These are phyloP conservation scores for Orthosia gothica DNA, from an alignment of 2,888 invertebrate species.

Conservation along the genomic window DNA sequence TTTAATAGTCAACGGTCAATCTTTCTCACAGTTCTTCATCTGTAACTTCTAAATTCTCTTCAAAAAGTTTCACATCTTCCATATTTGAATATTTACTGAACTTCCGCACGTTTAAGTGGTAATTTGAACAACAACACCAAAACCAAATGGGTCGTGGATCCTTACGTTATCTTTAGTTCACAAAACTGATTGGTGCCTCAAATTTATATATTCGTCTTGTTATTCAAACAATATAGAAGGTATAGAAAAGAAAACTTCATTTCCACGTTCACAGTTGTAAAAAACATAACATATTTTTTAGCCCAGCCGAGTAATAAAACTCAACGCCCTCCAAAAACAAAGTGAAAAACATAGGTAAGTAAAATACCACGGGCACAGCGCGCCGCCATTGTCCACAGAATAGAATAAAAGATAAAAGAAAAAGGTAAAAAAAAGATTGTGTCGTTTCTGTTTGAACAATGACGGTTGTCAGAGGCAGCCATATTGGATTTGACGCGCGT, in stretches of 20 bases:
- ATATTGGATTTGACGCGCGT: constrained; percentile 82
- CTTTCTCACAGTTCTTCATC: constrained; percentile 9
- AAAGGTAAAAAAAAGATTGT: constrained; percentile 87
- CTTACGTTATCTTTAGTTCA: neutral
- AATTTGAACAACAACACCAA: no score
- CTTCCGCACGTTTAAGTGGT: no score
- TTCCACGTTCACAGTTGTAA: constrained; percentile 65
- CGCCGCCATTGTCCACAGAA: constrained; percentile 86
- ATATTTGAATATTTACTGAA: neutral
- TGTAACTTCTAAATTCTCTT: neutral
- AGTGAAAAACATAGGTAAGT: constrained; percentile 86
- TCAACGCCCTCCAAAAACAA: constrained; percentile 78
- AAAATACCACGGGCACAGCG: constrained; percentile 86
- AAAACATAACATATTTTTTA: constrained; percentile 69
- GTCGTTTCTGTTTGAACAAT: constrained; percentile 91
- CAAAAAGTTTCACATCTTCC: neutral
- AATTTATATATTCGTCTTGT: neutral
- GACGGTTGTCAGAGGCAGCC: constrained; percentile 89
- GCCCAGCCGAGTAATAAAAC: constrained; percentile 68
- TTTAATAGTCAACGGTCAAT: constrained; percentile 4
- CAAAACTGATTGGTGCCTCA: neutral
- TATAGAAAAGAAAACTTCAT: neutral
- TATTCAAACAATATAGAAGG: neutral
- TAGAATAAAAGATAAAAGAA: constrained; percentile 85
- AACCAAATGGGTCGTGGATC: neutral